A percentile compares a stretch with the other conserved stretches of the same genome.
These are phyloP conservation scores for Bombus polaris DNA, from an alignment of 1,140 invertebrate species.

Conservation along the genomic window DNA sequence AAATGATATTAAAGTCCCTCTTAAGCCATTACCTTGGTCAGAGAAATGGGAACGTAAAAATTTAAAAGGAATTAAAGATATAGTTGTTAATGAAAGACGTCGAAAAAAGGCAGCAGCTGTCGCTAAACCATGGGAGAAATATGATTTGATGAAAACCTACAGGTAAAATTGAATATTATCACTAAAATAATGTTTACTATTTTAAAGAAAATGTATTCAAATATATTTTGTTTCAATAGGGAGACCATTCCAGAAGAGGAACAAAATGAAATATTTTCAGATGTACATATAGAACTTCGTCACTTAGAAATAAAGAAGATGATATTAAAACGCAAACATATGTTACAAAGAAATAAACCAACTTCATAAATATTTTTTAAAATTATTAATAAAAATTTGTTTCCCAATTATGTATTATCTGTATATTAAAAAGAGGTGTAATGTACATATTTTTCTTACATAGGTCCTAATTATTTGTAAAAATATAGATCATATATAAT, in stretches of 20 bases:
- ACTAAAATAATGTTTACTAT: conserved; percentile 27
- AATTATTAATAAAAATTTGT: conserved; percentile 38
- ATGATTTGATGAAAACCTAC: conserved; percentile 97
- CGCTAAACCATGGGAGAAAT: conserved; percentile 93
- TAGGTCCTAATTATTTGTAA: neutral
- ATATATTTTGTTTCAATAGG: conserved; percentile 78
- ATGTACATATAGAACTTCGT: conserved; percentile 90
- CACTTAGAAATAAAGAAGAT: conserved; percentile 86
- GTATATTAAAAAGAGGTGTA: conserved; percentile 25
- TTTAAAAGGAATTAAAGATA: conserved; percentile 89
- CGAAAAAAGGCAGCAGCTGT: conserved; percentile 84
- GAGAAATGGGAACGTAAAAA: conserved; percentile 92
- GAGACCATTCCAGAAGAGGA: conserved; percentile 93
- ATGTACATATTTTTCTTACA: conserved; percentile 23
- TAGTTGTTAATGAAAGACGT: conserved; percentile 85
- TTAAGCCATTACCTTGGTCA: conserved; percentile 94
- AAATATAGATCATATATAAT: conserved; percentile 13
- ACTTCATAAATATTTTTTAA: conserved; percentile 77
- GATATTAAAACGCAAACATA: conserved; percentile 87
- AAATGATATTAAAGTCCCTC: conserved; percentile 91
- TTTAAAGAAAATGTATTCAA: neutral
- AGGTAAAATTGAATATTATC: conserved; percentile 83
- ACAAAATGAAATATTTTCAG: conserved; percentile 92
- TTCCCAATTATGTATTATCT: conserved; percentile 24
- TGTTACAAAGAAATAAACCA: conserved; percentile 86